Base-by-base conservation (phyloP, 2,797 vertebrate genomes). In the Oreochromis grahami region DNA sequence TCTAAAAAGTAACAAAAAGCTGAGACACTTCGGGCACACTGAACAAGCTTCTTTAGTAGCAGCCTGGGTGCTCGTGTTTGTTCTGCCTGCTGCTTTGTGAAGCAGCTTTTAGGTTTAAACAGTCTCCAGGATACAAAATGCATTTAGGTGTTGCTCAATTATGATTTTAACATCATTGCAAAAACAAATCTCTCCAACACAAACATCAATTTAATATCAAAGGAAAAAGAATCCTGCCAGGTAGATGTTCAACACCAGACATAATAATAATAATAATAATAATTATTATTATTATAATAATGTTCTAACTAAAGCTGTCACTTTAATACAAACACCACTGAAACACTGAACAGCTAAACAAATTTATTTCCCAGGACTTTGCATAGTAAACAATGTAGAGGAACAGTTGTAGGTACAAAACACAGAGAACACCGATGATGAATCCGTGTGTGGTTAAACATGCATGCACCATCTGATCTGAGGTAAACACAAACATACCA, bases 311-410 rank as follows among this genome's bases (percentile, higher is more conserved):
- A 63, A 38, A 13, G 10, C 32, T 8, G 11, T 2, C 26, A 74
- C 26, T 50, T 50, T 4, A 5, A 19, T 26, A 24, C 48, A 76
- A 26, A 43, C 50, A 65, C 41, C 4, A 83, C 13, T 17, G 8
- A 82, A 80, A 48, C 5, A 84, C 13, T 17, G 6, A 82, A 86
- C 26, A 77, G 7, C n/a, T 84, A 19, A 89, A 90, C 29, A 87
- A 1, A 4, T 93, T 95, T 94, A 94, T 94, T 94, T 92, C 89
- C 82, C 86, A 89, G 36, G 29, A 84, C 21, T 74, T 93, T 95
- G 94, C 94, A 95, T 94, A 94, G 95, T 92, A 91, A 93, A 93
- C 89, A 85, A 80, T 48, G 26, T 45, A 65, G 78, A 87, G 5
- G 32, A 82, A 53, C 52, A 51, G 34, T 74, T 78, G 38, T 2